Base-by-base conservation (phyloP, 2,888 invertebrate species). In the Drosophila koepferae region DNA sequence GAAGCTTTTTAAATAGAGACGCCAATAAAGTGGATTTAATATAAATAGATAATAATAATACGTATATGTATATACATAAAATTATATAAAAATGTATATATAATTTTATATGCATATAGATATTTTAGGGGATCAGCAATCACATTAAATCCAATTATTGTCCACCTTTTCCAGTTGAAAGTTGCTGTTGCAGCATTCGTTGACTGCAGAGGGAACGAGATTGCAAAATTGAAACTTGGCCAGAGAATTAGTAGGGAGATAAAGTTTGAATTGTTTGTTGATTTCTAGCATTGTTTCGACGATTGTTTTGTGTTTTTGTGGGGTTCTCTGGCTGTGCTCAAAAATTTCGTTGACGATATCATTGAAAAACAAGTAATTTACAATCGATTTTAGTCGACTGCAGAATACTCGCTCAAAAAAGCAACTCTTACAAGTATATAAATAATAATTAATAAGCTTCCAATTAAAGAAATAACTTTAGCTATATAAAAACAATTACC, bases 201-300 rank as follows among this genome's bases (percentile, higher is more conserved):
- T 38, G 38, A 53, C 18, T 3, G 41, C 10, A 14, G 38, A n/a
- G 10, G 18, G 2, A 40, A 14, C n/a, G 31, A 14, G 54, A 38
- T 53, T 71, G 43, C 28, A 34, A 61, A 72, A 53, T 54, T 34
- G 48, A 43, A 46, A 63, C 20, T 71, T 48, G 63, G 31, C 1
- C 51, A 28, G 20, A 28, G 18, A 55, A 44, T 68, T 31, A 41
- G 31, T n/a, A 12, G 48, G 7, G 28, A 14, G 20, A 64, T 9
- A 43, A 41, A 48, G 54, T 63, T 60, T 63, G 60, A 55, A 77
- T 73, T 86, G 66, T 81, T 82, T 81, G 82, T 82, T 84, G 66
- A 72, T 69, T 81, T 73, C 55, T 46, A 16, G 58, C 65, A 80
- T 72, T 71, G 63, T 75, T 79, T 63, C 43, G 28, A 18, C 38